These are phyloP conservation scores for Alectoris magna DNA, from an alignment of 2,797 vertebrate species.

Conservation along the genomic window DNA sequence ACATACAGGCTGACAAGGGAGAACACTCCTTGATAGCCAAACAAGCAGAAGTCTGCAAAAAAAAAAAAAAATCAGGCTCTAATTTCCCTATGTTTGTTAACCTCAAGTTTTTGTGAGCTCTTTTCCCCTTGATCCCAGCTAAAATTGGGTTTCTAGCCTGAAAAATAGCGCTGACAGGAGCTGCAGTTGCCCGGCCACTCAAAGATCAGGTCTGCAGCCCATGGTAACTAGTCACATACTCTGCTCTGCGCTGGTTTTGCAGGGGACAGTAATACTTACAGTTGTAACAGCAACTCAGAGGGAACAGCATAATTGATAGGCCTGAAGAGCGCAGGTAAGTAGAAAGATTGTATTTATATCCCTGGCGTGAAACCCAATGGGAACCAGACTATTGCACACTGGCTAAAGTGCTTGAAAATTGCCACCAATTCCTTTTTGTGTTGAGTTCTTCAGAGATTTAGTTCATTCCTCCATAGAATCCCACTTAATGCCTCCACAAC, in stretches of 20 bases:
- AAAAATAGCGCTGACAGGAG: neutral
- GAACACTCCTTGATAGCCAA: neutral
- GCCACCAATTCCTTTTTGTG: conserved; percentile 63
- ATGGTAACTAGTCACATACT: neutral
- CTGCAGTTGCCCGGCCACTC: neutral
- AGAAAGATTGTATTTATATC: conserved; percentile 66
- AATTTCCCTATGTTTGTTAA: neutral
- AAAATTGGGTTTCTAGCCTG: neutral
- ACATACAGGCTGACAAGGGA: accelerated
- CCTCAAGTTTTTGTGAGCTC: conserved; percentile 4
- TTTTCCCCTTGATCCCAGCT: conserved; percentile 18
- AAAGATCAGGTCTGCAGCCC: neutral
- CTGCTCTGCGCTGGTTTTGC: neutral
- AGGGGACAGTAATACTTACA: conserved; percentile 48
- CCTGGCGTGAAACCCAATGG: conserved; percentile 61
- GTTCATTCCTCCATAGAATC: conserved; percentile 55
- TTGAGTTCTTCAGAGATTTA: conserved; percentile 62
- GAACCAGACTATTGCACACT: conserved; percentile 41
- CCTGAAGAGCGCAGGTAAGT: conserved; percentile 63
- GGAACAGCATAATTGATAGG: conserved; percentile 77
- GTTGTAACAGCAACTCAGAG: conserved; percentile 11
- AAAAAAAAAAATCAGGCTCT: neutral
- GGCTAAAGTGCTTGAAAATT: conserved; percentile 72
- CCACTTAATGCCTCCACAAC: conserved; percentile 68
- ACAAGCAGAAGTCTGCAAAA: neutral